phyloP scores from a whole-genome alignment of 1,140 invertebrate species.

The Bombus vancouverensis region DNA sequence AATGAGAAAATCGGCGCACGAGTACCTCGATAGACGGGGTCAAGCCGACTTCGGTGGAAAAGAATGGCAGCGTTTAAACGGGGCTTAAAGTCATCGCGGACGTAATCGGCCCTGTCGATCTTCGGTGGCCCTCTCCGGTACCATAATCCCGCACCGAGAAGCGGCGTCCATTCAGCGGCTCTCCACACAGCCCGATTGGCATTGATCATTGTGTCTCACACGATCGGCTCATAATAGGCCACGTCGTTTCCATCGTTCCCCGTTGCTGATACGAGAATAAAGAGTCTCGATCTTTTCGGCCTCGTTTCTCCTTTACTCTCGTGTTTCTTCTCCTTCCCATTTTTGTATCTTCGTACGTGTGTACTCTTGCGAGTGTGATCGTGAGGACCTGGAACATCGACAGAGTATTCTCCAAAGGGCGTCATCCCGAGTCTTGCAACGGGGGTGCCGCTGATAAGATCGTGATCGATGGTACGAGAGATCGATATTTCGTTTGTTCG shows the following conservation, averaged over 20 bases:
- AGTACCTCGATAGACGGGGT: constrained; percentile 43
- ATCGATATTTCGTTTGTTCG: constrained; percentile 54
- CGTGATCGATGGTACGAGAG: constrained; percentile 56
- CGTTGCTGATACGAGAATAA: constrained; percentile 65
- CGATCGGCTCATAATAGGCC: constrained; percentile 63
- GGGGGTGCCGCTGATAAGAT: constrained; percentile 57
- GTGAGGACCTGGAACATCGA: not conserved
- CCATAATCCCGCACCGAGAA: constrained; percentile 52
- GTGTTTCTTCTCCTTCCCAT: not conserved
- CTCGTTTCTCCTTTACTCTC: not conserved
- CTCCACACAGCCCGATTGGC: constrained; percentile 26
- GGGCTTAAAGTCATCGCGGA: constrained; percentile 69
- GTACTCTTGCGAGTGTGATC: not conserved
- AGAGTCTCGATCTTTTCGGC: constrained; percentile 35
- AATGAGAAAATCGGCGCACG: constrained; percentile 51
- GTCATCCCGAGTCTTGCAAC: constrained; percentile 16
- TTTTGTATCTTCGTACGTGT: not conserved
- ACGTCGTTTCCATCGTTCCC: constrained; percentile 65
- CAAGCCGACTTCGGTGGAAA: constrained; percentile 41
- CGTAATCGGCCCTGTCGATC: constrained; percentile 71
- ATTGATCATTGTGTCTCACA: constrained; percentile 62
- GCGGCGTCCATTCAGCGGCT: constrained; percentile 45
- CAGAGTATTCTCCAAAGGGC: not conserved
- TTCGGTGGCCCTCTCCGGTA: constrained; percentile 48
- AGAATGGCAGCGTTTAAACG: constrained; percentile 67